These are phyloP conservation scores for Gambusia affinis DNA, from an alignment of 2,113 vertebrate species.

Conservation along the genomic window DNA sequence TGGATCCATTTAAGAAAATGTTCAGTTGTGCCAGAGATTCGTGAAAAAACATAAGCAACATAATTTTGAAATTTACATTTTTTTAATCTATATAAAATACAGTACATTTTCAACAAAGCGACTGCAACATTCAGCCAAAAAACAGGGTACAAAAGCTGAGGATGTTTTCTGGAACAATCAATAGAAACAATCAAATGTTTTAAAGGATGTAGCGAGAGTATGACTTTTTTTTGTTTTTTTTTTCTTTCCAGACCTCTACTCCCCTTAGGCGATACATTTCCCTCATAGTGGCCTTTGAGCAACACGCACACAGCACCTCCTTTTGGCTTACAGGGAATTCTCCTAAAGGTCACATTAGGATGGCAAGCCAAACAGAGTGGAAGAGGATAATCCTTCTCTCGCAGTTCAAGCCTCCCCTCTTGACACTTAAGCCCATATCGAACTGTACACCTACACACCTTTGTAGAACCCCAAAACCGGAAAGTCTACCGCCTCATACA, in stretches of 20 bases:
- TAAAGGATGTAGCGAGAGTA: conserved; percentile 15
- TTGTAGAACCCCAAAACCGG: background rate
- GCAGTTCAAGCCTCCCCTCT: conserved; percentile 44
- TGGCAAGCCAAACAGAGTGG: conserved; percentile 53
- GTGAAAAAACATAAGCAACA: background rate
- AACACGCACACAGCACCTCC: conserved; percentile 46
- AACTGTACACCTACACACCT: background rate
- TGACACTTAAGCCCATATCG: conserved; percentile 30
- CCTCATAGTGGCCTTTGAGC: conserved; percentile 65
- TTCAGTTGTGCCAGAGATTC: background rate
- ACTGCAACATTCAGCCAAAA: conserved; percentile 1
- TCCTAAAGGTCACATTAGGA: conserved; percentile 75
- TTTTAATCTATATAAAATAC: conserved; percentile 1
- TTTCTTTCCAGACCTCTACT: conserved; percentile 32
- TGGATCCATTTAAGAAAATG: background rate
- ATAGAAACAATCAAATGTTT: conserved; percentile 32
- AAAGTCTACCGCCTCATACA: background rate
- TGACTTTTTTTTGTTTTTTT: conserved; percentile 57
- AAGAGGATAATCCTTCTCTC: conserved; percentile 55
- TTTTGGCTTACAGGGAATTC: conserved; percentile 61
- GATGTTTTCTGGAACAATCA: conserved; percentile 22
- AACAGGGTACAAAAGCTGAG: background rate
- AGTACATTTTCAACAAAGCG: conserved; percentile 1
- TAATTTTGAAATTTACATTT: background rate
- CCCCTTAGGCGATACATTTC: conserved; percentile 32